These are phyloP conservation scores for Gopherus flavomarginatus DNA, from an alignment of 2,113 vertebrate species.

Conservation along the genomic window DNA sequence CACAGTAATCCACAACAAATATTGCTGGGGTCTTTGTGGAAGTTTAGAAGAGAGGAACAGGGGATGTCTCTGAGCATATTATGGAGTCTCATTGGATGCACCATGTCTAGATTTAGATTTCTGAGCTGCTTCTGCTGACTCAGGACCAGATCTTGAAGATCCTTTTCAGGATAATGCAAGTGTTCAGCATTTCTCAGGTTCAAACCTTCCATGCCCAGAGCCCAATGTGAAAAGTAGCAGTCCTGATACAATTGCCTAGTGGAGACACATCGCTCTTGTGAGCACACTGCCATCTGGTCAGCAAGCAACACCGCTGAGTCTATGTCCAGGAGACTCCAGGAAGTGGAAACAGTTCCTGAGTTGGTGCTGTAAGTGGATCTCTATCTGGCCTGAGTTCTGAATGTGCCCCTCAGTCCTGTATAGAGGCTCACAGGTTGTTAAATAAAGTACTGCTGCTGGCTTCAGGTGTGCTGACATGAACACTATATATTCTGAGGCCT, in stretches of 20 bases:
- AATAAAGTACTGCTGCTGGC: neutral
- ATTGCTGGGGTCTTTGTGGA: neutral
- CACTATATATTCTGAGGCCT: neutral
- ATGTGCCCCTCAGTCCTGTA: neutral
- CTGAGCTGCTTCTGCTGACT: neutral
- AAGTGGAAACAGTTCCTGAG: neutral
- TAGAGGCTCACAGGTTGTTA: neutral
- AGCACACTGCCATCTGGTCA: neutral
- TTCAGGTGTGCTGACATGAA: neutral
- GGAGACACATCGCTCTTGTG: neutral
- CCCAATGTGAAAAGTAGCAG: neutral
- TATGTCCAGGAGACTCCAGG: neutral
- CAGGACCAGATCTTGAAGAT: rapidly evolving
- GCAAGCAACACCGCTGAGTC: neutral
- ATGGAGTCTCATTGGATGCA: neutral
- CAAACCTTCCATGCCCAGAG: neutral
- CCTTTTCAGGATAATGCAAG: rapidly evolving
- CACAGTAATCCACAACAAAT: neutral
- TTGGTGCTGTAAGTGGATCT: neutral
- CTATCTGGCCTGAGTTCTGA: neutral
- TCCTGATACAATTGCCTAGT: neutral
- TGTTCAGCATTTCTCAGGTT: neutral
- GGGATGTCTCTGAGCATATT: neutral
- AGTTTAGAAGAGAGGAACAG: neutral
- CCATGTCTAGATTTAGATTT: rapidly evolving